phyloP scores from a whole-genome alignment of 2,113 vertebrate species.

The Pelodiscus sinensis region DNA sequence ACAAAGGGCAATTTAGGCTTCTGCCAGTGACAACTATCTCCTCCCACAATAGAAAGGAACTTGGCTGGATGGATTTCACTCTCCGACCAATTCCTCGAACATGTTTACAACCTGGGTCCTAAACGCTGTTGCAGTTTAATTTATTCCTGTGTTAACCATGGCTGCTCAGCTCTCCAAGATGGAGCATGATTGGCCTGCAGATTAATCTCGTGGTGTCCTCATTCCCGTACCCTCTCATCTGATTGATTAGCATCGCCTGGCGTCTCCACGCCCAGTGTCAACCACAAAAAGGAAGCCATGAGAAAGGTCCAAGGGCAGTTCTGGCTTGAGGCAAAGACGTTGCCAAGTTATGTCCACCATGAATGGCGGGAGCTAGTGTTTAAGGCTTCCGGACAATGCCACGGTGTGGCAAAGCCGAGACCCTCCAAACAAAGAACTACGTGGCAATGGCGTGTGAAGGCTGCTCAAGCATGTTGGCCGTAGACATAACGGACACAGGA shows the following conservation, averaged over 20 bases:
- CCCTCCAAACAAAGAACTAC: rapidly evolving
- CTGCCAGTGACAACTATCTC: background rate
- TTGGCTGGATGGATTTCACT: background rate
- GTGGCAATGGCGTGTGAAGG: rapidly evolving
- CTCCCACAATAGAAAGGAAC: background rate
- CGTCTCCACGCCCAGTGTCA: background rate
- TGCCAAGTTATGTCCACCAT: rapidly evolving
- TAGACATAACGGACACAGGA: rapidly evolving
- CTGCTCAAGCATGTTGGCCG: background rate
- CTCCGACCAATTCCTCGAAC: background rate
- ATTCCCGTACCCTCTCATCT: background rate
- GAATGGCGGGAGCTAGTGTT: rapidly evolving
- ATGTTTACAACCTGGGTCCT: constrained; percentile 18
- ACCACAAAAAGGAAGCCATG: rapidly evolving
- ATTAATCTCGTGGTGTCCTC: background rate
- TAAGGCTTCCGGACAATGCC: rapidly evolving
- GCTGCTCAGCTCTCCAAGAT: background rate
- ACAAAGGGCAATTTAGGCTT: background rate
- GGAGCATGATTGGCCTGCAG: background rate
- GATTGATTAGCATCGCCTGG: background rate
- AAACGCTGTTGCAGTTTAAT: constrained; percentile 24
- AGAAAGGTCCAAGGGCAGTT: background rate
- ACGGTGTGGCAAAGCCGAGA: rapidly evolving
- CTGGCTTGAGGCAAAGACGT: rapidly evolving
- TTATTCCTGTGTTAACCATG: background rate